A percentile compares a stretch with the other conserved stretches of the same genome.
phyloP scores from a whole-genome alignment of 2,888 invertebrate genomes.

The Poecilus cupreus region DNA sequence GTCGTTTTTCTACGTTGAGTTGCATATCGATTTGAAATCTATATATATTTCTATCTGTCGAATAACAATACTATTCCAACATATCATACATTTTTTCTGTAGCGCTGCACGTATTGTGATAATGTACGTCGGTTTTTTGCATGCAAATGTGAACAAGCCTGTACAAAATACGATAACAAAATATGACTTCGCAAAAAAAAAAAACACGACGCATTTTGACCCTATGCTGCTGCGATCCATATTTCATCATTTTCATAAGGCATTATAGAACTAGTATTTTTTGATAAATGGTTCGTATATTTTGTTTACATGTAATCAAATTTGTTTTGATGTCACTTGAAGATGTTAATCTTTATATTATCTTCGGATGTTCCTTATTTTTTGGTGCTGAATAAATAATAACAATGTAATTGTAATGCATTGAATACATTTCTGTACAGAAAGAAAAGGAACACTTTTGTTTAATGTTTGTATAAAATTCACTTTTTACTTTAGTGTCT shows the following conservation, averaged over 20 bases:
- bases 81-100: not conserved
- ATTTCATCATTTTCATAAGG: conserved; percentile 40
- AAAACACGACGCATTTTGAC: not conserved
- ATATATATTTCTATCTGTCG: conserved; percentile 36
- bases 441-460: no score
- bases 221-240: not conserved
- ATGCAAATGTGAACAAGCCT: conserved; percentile 45
- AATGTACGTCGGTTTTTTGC: conserved; percentile 33
- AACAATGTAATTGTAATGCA: no score
- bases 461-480: no score
- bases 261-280: not conserved
- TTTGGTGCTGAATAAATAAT: no score
- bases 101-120: conserved; percentile 20
- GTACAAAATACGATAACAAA: conserved; percentile 49
- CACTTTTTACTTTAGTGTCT: no score
- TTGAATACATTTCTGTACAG: no score
- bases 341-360: no score
- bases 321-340: not conserved
- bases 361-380: no score
- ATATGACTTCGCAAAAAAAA: conserved; percentile 37
- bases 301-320: not conserved
- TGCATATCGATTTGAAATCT: not conserved
- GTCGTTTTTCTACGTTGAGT: not conserved
- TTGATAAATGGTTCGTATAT: not conserved
- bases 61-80: conserved; percentile 26